Percentiles rank a stretch among this genome's conserved stretches.
Evolutionary conservation across 1,140 invertebrate species (phyloP).

Genomic region (Aphaenogaster rudis): DNA sequence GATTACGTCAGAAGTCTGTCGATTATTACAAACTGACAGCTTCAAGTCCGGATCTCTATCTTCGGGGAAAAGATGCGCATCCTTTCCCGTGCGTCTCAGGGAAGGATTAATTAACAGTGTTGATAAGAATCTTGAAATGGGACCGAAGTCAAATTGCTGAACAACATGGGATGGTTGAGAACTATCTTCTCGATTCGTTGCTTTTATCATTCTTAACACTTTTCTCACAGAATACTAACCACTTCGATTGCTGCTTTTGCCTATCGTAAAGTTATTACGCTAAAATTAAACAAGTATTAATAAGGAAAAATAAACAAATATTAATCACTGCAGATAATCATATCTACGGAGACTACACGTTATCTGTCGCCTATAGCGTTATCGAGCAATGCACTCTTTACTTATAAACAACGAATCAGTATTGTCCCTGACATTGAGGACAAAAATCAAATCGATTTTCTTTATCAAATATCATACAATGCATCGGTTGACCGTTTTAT

Average conservation of each 20-base stretch:
- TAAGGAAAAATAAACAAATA: conserved; percentile 38
- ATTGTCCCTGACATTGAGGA: conserved; percentile 35
- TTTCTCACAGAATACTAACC: not conserved
- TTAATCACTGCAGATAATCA: conserved; percentile 25
- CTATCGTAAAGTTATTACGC: not conserved
- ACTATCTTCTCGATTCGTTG: conserved; percentile 39
- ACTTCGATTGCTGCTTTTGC: not conserved
- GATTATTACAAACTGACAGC: conserved; percentile 68
- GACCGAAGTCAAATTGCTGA: conserved; percentile 68
- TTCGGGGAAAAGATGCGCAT: conserved; percentile 54
- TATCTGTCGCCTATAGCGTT: not conserved
- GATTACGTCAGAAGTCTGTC: conserved; percentile 58
- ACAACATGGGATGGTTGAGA: conserved; percentile 1
- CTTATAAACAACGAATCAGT: conserved; percentile 31
- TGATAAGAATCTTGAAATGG: conserved; percentile 75
- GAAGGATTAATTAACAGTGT: conserved; percentile 79
- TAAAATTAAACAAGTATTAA: not conserved
- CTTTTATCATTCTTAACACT: not conserved
- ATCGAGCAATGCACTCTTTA: conserved; percentile 35
- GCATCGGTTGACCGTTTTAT: not conserved
- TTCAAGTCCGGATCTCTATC: conserved; percentile 78
- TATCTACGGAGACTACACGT: not conserved
- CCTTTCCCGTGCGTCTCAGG: conserved; percentile 74
- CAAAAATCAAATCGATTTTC: conserved; percentile 31
- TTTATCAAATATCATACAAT: not conserved